Evolutionary conservation across 2,113 vertebrate genomes (phyloP).

Genomic region (Aegotheles bennettii): DNA sequence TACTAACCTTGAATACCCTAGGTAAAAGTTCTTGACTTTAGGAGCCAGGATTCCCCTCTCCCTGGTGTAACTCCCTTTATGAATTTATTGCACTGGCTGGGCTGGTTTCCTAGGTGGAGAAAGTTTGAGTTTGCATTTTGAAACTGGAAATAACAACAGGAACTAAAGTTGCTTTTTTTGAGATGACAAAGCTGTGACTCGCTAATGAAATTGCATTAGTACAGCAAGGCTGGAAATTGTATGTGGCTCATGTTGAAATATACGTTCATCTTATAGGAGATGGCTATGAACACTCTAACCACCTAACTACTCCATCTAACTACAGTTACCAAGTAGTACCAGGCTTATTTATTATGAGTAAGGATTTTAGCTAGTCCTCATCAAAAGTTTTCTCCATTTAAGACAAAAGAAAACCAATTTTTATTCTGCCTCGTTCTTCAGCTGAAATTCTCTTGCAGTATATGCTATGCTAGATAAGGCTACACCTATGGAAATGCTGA

Average conservation of each 20-base stretch:
- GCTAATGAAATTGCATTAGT: not conserved
- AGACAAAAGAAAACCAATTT: not conserved
- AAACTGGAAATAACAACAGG: not conserved
- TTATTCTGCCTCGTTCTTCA: not conserved
- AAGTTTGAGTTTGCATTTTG: not conserved
- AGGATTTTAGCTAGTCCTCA: not conserved
- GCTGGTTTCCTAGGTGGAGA: not conserved
- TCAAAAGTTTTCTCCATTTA: not conserved
- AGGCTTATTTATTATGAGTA: not conserved
- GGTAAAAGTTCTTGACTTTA: not conserved
- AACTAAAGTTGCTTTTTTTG: not conserved
- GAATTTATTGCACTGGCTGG: not conserved
- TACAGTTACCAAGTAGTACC: not conserved
- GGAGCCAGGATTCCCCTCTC: not conserved
- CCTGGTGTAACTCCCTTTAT: not conserved
- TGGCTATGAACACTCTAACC: not conserved
- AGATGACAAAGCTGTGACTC: not conserved
- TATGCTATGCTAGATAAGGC: not conserved
- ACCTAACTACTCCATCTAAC: not conserved
- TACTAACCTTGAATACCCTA: not conserved
- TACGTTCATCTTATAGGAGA: accelerated
- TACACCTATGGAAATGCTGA: not conserved
- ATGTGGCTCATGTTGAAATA: not conserved
- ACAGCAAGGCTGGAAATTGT: not conserved
- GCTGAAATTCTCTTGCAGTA: not conserved